Conservation (phyloP, 1,140 invertebrate species). For the Acromyrmex echinatior region DNA sequence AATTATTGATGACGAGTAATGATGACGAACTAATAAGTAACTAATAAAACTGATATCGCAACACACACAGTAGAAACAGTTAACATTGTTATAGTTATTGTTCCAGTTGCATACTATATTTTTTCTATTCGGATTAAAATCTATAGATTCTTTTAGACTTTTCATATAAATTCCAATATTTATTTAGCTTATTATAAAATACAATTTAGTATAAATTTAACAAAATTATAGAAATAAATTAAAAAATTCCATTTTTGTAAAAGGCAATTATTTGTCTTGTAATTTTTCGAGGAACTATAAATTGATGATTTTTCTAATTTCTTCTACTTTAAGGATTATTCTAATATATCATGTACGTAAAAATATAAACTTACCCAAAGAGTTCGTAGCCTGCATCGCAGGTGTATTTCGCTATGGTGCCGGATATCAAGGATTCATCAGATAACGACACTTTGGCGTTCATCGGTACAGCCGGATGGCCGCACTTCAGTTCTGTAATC, state of each 20-base stretch:
- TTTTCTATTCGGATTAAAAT: background rate
- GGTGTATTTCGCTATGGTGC: slow-evolving; percentile 91
- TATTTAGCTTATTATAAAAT: background rate
- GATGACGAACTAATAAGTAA: background rate
- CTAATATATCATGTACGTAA: background rate
- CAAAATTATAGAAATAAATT: background rate
- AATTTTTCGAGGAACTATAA: background rate
- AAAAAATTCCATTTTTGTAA: too few species aligned
- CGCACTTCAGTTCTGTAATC: slow-evolving; percentile 88
- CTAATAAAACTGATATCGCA: background rate
- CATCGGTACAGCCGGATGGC: slow-evolving; percentile 93
- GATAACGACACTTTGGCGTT: slow-evolving; percentile 91
- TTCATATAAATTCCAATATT: background rate
- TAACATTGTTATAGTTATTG: background rate
- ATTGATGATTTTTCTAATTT: background rate
- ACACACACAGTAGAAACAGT: background rate
- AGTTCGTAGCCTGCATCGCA: slow-evolving; percentile 94
- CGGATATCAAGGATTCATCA: slow-evolving; percentile 86
- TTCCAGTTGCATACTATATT: background rate
- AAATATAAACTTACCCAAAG: slow-evolving; percentile 87
- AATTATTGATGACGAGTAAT: background rate
- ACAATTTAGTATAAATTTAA: background rate
- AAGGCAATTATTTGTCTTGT: background rate
- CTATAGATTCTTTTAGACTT: background rate
- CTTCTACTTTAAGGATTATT: background rate